These are phyloP conservation scores for Myotis lucifugus DNA, from an alignment of 2,113 vertebrate species.

Conservation along the genomic window DNA sequence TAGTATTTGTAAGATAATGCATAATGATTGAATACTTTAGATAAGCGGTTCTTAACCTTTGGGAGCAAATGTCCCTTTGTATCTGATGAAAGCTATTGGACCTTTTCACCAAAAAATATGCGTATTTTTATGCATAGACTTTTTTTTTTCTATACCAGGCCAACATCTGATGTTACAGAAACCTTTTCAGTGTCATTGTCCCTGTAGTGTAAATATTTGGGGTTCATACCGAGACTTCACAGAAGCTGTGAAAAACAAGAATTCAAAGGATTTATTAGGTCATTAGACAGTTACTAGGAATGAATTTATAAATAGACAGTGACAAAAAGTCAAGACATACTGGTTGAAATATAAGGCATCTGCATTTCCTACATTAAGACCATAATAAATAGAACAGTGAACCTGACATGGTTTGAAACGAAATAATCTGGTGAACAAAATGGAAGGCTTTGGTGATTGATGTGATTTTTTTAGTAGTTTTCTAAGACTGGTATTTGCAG, in stretches of 20 bases:
- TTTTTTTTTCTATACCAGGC: neutral
- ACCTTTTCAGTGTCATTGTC: neutral
- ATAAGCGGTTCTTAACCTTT: neutral
- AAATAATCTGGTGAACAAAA: conserved; percentile 12
- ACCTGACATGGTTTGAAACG: conserved; percentile 27
- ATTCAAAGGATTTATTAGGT: conserved; percentile 29
- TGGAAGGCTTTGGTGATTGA: neutral
- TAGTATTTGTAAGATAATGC: neutral
- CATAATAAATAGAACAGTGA: neutral
- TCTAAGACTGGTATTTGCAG: conserved; percentile 11
- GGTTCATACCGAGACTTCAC: neutral
- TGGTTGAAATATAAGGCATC: neutral
- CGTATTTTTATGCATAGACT: neutral
- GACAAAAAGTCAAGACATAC: conserved; percentile 27
- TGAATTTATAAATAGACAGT: neutral
- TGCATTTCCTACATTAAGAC: conserved; percentile 1
- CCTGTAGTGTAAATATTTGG: conserved; percentile 1
- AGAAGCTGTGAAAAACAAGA: conserved; percentile 21
- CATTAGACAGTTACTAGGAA: neutral
- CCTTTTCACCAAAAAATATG: neutral
- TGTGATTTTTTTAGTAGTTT: conserved; percentile 39
- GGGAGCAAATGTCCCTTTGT: neutral
- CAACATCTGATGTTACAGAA: conserved; percentile 1
- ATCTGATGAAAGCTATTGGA: conserved; percentile 11
- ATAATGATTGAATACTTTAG: neutral